phyloP scores from a whole-genome alignment of 2,113 vertebrate species.

The Willisornis vidua region DNA sequence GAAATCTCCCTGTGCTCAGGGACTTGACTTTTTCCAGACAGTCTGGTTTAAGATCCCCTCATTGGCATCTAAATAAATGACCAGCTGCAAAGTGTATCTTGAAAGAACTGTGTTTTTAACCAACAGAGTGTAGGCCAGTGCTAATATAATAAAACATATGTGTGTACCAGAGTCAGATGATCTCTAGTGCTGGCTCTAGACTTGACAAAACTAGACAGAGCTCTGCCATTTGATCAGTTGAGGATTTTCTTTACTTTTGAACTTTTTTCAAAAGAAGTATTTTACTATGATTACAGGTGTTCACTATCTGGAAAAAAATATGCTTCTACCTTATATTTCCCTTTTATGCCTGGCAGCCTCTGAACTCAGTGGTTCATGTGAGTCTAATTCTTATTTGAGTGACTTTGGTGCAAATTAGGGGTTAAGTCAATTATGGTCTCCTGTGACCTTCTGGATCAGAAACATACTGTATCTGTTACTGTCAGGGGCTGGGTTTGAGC shows the following conservation, averaged over 20 bases:
- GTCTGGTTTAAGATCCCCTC: not conserved
- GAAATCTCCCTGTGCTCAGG: not conserved
- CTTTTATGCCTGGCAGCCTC: not conserved
- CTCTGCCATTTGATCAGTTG: not conserved
- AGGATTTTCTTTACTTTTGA: not conserved
- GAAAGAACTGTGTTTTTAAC: not conserved
- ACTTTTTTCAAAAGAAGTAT: not conserved
- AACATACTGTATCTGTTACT: not conserved
- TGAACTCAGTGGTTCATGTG: not conserved
- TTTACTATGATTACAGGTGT: not conserved
- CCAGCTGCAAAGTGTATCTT: not conserved
- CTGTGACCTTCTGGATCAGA: not conserved
- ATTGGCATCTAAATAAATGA: not conserved
- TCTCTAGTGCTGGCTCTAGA: not conserved
- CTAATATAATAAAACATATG: not conserved
- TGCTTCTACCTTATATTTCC: not conserved
- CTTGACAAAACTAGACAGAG: not conserved
- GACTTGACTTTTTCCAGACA: not conserved
- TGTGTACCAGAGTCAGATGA: not conserved
- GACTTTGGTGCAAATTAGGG: constrained; percentile 3
- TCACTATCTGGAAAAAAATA: fast-evolving
- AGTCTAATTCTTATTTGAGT: not conserved
- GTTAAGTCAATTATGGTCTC: constrained; percentile 18
- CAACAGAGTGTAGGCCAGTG: not conserved
- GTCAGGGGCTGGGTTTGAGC: not conserved